Evolutionary conservation across 2,797 vertebrate genomes (phyloP), one percentile per base, ranked within the genome.

Genomic region (Eulemur coronatus): DNA sequence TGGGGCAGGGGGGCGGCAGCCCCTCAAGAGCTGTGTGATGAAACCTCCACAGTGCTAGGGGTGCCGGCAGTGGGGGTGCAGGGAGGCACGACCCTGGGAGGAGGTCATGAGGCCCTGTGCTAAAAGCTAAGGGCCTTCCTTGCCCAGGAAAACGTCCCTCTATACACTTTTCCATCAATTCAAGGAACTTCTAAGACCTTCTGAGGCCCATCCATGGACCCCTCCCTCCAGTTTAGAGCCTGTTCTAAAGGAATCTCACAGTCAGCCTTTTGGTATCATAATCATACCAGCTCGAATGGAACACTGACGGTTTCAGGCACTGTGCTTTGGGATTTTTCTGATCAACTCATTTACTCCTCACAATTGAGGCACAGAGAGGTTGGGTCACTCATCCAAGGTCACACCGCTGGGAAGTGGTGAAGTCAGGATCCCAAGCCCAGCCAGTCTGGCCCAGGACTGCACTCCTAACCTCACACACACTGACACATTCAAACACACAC

Each of bases 401-500:
- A 88, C 52, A 38, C 41, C 61, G 59, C 48, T 2, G 24, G 26
- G 4, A 79, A 35, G 7, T 22, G 7, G 59, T 57, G 41, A 35
- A 76, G 57, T 57, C 24, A 15, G 24, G 67, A 88, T 76, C 48
- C 28, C 20, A 46, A 78, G 20, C 15, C 69, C 78, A 57, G 46
- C 65, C 89, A 30, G 48, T 20, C 48, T 35, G 35, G 22, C 33
- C n/a, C 28, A 43, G 50, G 35, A 38, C 26, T 52, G 7, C 14
- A 38, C n/a, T 18, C 50, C 8, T 80, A 85, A 52, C 18, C 41
- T 6, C 14, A 63, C 14, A 7, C 0, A 9, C 1, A 12, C 0
- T 46, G 43, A 10, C 5, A 0, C 1, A 2, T 7, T 46, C 43
- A 10, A 46, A 1, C 1, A 0, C 11, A 1, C 3, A 0, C 43